phyloP scores from a whole-genome alignment of 2,113 vertebrate genomes.

The Hystrix brachyura region DNA sequence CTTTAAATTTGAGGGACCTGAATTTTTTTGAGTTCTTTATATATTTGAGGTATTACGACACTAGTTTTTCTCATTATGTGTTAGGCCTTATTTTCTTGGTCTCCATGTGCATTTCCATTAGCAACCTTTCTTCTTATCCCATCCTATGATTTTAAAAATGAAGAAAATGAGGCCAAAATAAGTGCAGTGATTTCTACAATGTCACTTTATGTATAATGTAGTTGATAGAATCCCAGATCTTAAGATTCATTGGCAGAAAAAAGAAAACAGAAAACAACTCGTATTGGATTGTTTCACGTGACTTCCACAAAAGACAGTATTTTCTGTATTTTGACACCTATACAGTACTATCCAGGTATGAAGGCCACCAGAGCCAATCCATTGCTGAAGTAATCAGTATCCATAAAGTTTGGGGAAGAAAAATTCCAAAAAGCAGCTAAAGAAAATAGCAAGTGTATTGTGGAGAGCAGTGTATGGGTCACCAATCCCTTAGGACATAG shows the following conservation, averaged over 20 bases:
- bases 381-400: not conserved
- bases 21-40: too few species aligned
- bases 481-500: not conserved
- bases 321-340: not conserved
- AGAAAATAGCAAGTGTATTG: not conserved
- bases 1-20: too few species aligned
- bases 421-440: not conserved
- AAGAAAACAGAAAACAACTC: not conserved
- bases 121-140: not conserved
- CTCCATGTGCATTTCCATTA: not conserved
- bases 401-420: not conserved
- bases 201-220: not conserved
- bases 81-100: not conserved
- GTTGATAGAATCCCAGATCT: not conserved
- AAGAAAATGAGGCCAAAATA: not conserved
- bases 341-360: accelerated
- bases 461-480: not conserved
- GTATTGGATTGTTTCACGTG: not conserved
- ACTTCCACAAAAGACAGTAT: not conserved
- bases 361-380: not conserved
- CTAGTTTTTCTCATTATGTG: not conserved
- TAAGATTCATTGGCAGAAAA: not conserved
- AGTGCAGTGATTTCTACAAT: not conserved
- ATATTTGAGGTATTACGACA: too few species aligned
- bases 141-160: not conserved